Evolutionary conservation across 2,113 vertebrate species (phyloP), one percentile per base, ranked within the genome.

Genomic region (Rhinolophus sinicus): DNA sequence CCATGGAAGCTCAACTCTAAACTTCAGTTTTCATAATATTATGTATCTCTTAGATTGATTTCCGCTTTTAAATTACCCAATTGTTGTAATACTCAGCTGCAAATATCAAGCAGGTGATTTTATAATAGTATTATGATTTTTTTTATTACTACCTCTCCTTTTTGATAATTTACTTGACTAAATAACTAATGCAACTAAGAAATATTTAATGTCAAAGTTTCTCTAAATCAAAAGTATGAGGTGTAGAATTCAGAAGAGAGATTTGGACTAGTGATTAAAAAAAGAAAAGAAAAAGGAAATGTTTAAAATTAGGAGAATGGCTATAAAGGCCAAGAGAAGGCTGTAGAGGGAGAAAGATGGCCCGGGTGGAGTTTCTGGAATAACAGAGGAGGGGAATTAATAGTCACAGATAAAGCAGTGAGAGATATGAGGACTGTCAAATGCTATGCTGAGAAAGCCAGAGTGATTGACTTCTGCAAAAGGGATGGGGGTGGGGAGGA

Each of bases 401-500:
- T 24, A 72, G 28, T 62, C 50, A 72, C 13, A 90, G 5, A 14
- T 38, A 77, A 54, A 87, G 7, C 22, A 86, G 56, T 35, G 8
- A 86, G 24, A 73, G 1, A 65, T 12, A 58, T 12, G 28, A 80
- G 2, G 3, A 35, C 13, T 33, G 69, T 35, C 56, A 77, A 73
- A 90, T 21, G 4, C 11, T 58, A 4, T 4, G 8, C 54, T 35
- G 56, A 60, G 35, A 75, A 86, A 86, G 24, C 8, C 33, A 64
- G 6, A 3, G 54, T 69, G 16, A 72, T 2, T 33, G 28, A 50
- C 40, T 76, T 93, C 28, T 93, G 12, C 16, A 44, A 64, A 84
- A 86, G 3, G 3, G 1, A 19, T n/a, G 64, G 38, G 3, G 15
- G 12, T n/a, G 64, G 38, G 3, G 15, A 5, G 12, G 26, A 0